Evolutionary conservation across 2,113 vertebrate species (phyloP), one percentile per base, ranked within the genome.

Genomic region (Labrus mixtus): DNA sequence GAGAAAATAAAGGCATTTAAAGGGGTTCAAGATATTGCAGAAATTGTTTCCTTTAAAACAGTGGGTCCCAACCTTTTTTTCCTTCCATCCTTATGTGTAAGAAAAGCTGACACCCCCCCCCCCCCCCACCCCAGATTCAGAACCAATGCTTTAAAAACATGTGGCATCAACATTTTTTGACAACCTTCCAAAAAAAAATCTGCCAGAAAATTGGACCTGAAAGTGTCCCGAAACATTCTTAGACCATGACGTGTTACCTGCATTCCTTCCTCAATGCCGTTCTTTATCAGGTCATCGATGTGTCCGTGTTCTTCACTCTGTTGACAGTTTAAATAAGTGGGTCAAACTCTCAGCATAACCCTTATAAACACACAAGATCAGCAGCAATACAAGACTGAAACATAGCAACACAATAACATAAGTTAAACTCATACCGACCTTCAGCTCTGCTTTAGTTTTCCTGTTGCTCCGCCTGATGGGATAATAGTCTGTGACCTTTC

Each of bases 401-500:
- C 1, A 22, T 10, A 3, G 33, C 17, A 48, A 50, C 3, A 25
- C 25, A 25, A 25, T 25, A 25, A 33, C 3, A 33, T 33, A 33
- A 33, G 29, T 6, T 33, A 6, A 6, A 0, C 29, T 64, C 8
- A 53, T n/a, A 87, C 88, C 25, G 78, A 98, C 97, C 97, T 98
- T 95, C 39, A 99, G 62, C 77, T 97, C 97, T 2, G 93, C 93
- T 87, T 96, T 96, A 53, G 96, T 97, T 91, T 98, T 99, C 82
- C 97, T 93, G 79, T 95, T 96, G 84, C 97, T 99, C 81, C 96
- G 93, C 79, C 97, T 95, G 20, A 99, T 94, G 0, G 97, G 97
- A 73, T 91, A 99, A 93, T 96, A 99, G 80, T 99, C 97, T 1
- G 97, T 99, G 76, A 98, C 96, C 83, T 98, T 98, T 74, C 94